Conservation (phyloP, 2,797 vertebrate genomes). For the Tadarida brasiliensis region DNA sequence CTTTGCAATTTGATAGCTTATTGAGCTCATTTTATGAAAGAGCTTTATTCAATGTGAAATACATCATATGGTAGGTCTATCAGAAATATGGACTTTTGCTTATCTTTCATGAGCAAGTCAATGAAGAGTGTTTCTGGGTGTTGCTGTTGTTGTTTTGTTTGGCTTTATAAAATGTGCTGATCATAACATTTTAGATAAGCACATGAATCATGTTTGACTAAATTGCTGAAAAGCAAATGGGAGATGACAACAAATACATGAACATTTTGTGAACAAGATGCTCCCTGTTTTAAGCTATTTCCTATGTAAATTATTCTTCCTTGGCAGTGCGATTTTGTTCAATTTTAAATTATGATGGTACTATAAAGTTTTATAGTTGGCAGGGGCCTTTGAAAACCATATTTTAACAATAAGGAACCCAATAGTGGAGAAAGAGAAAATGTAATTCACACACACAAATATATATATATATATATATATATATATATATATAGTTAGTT, state of each 20-base stretch:
- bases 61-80: not conserved
- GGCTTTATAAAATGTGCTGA: constrained; percentile 62
- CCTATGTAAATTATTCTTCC: constrained; percentile 64
- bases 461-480: not conserved
- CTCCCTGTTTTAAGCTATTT: constrained; percentile 54
- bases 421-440: not conserved
- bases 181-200: constrained; percentile 68
- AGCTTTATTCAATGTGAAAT: not conserved
- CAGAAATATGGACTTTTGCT: not conserved
- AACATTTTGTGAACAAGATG: constrained; percentile 61
- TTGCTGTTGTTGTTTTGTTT: constrained; percentile 58
- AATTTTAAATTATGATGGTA: constrained; percentile 29
- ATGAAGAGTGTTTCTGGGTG: constrained; percentile 23
- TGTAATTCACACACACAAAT: not conserved
- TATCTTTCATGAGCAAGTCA: constrained; percentile 17
- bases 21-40: not conserved
- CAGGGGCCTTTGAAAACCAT: not conserved
- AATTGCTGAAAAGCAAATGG: constrained; percentile 68
- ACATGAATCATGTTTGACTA: constrained; percentile 59
- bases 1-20: not conserved
- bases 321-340: constrained; percentile 34
- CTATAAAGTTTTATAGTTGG: constrained; percentile 21
- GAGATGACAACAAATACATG: constrained; percentile 46
- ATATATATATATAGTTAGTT: not conserved
- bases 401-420: constrained; percentile 34